Conservation (phyloP, 2,113 vertebrate species). For the Zapornia atra region DNA sequence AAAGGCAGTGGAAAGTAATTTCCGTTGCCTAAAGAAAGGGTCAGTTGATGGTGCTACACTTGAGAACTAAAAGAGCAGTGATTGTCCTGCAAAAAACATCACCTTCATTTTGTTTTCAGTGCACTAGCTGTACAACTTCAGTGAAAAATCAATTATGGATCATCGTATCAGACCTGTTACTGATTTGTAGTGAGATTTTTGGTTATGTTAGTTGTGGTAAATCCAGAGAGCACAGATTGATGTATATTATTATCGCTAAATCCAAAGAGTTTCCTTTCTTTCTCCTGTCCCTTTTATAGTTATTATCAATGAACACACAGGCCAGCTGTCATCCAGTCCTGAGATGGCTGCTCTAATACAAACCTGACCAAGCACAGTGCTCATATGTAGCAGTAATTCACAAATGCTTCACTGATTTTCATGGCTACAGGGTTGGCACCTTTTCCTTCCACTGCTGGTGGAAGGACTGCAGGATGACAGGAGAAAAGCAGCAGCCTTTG, state of each 20-base stretch:
- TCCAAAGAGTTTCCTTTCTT: not conserved
- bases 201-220: not conserved
- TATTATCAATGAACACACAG: not conserved
- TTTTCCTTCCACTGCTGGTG: not conserved
- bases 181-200: not conserved
- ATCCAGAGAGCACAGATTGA: not conserved
- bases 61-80: not conserved
- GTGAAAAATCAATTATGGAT: not conserved
- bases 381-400: not conserved
- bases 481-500: not conserved
- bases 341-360: not conserved
- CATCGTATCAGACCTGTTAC: not conserved
- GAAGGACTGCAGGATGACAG: not conserved
- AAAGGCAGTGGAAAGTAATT: not conserved
- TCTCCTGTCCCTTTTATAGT: not conserved
- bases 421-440: not conserved
- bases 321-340: not conserved
- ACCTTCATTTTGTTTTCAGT: not conserved
- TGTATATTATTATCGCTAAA: not conserved
- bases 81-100: not conserved
- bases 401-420: not conserved
- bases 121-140: not conserved
- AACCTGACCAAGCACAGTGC: not conserved
- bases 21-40: not conserved
- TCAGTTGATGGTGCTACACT: not conserved